Evolutionary conservation across 2,888 invertebrate species (phyloP).

Genomic region (Epinotia nisella): DNA sequence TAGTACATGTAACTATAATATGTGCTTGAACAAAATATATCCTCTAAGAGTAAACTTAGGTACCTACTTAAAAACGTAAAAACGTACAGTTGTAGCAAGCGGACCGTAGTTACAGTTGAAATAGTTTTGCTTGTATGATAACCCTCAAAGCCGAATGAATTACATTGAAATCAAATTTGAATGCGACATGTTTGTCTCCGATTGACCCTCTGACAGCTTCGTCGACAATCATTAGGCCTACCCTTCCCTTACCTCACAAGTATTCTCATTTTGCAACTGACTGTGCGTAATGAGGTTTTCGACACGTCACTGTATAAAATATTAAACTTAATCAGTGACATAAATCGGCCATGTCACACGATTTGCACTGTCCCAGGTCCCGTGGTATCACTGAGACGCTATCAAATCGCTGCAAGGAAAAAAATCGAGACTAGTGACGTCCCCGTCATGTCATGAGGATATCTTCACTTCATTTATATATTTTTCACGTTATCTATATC

Average conservation of each 20-base stretch:
- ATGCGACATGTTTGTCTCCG: not conserved
- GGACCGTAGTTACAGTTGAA: not conserved
- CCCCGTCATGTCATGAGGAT: no score
- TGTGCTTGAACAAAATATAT: not conserved
- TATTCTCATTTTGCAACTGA: not conserved
- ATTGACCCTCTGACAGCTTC: slow-evolving; percentile 9
- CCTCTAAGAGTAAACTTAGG: not conserved
- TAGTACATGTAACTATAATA: not conserved
- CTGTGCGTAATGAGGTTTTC: no score
- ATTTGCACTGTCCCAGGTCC: no score
- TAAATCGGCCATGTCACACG: no score
- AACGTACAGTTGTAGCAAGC: not conserved
- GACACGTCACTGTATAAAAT: no score
- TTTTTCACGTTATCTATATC: no score
- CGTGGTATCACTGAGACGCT: no score
- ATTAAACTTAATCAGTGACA: no score
- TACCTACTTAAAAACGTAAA: slow-evolving; percentile 1
- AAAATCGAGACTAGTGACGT: no score
- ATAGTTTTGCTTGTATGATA: slow-evolving; percentile 8
- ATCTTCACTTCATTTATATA: no score
- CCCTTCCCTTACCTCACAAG: not conserved
- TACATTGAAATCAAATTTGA: not conserved
- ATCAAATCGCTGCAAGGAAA: no score
- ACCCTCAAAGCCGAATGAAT: slow-evolving; percentile 11
- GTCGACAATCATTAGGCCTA: not conserved